Evolutionary conservation across 2,888 invertebrate genomes (phyloP).

Genomic region (Arge pagana): DNA sequence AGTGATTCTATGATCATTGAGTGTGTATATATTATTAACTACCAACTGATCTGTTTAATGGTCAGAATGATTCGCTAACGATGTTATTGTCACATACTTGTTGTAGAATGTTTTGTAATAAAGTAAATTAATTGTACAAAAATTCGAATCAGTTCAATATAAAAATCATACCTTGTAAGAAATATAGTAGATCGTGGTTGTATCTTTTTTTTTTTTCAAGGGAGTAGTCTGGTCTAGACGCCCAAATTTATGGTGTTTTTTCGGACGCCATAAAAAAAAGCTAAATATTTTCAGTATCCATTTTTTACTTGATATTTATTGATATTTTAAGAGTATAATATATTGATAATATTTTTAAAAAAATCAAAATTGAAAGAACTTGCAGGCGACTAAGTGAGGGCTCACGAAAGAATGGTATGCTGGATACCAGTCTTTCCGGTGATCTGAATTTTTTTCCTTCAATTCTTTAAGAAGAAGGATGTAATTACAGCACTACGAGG

Average conservation of each 20-base stretch:
- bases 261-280: too few relatives aligned
- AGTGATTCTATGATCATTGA: slow-evolving; percentile 1
- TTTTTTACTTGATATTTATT: too few relatives aligned
- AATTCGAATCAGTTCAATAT: slow-evolving; percentile 9
- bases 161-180: slow-evolving; percentile 11
- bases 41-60: slow-evolving; percentile 11
- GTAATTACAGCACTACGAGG: too few relatives aligned
- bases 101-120: slow-evolving; percentile 2
- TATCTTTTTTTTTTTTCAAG: not conserved
- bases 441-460: too few relatives aligned
- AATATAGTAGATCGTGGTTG: not conserved
- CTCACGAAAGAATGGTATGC: too few relatives aligned
- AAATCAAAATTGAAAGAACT: too few relatives aligned
- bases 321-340: too few relatives aligned
- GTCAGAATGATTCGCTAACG: not conserved
- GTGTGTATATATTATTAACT: slow-evolving; percentile 15
- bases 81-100: slow-evolving; percentile 6
- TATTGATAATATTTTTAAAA: not conserved
- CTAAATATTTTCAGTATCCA: too few relatives aligned
- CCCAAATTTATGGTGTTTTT: too few relatives aligned
- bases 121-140: slow-evolving; percentile 7
- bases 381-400: too few relatives aligned
- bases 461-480: too few relatives aligned
- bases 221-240: not conserved
- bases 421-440: too few relatives aligned